These are phyloP conservation scores for Pycnonotus jocosus DNA, from an alignment of 2,113 vertebrate species.

Conservation along the genomic window DNA sequence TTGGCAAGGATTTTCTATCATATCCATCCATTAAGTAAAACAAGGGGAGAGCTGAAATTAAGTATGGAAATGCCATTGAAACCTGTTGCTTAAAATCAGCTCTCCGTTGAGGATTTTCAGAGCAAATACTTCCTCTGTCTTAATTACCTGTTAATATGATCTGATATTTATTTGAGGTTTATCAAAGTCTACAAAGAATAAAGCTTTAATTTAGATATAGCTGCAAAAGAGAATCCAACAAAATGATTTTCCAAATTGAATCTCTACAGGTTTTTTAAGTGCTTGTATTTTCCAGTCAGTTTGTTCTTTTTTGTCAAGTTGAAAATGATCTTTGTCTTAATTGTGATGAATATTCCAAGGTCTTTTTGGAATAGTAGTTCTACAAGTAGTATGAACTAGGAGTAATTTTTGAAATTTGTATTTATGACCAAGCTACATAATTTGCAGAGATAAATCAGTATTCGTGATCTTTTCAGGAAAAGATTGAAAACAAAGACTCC, in stretches of 20 bases:
- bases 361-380: not conserved
- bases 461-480: slow-evolving; percentile 52
- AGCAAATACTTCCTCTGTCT: not conserved
- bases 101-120: not conserved
- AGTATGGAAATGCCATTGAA: not conserved
- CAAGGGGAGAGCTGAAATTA: not conserved
- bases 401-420: not conserved
- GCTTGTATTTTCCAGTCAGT: slow-evolving; percentile 56
- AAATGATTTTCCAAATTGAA: not conserved
- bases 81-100: not conserved
- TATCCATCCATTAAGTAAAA: not conserved
- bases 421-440: slow-evolving; percentile 28
- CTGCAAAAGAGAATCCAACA: not conserved
- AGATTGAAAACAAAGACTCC: slow-evolving; percentile 50
- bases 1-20: not conserved
- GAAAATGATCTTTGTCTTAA: slow-evolving; percentile 10
- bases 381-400: not conserved
- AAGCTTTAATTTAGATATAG: not conserved
- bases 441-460: slow-evolving; percentile 48
- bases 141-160: not conserved
- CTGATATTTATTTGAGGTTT: not conserved
- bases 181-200: not conserved
- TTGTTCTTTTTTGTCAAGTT: slow-evolving; percentile 42
- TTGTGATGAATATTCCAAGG: not conserved
- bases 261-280: not conserved